Evolutionary conservation across 1,140 invertebrate species (phyloP).

Genomic region (Rhopalosiphum maidis): DNA sequence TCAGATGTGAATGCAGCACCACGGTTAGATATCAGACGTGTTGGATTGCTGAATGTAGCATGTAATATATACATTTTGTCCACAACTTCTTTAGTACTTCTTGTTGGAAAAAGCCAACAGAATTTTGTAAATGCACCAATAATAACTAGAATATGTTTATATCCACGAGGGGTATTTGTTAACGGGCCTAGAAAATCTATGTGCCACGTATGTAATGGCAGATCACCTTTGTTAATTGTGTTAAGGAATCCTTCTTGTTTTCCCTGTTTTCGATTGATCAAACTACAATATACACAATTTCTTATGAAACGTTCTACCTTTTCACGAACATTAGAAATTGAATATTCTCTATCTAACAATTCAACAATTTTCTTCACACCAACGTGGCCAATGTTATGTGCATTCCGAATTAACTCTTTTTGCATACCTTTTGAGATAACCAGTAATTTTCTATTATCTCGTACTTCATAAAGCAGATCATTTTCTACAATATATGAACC

Average conservation of each 20-base stretch:
- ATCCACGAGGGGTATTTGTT: background rate
- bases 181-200: background rate
- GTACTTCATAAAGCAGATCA: background rate
- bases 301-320: background rate
- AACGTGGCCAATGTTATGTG: background rate
- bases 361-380: background rate
- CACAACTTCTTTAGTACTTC: background rate
- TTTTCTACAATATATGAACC: background rate
- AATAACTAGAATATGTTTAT: background rate
- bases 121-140: constrained; percentile 36
- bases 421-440: background rate
- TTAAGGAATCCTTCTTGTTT: background rate
- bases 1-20: background rate
- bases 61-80: background rate
- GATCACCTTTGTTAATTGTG: background rate
- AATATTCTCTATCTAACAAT: constrained; percentile 11
- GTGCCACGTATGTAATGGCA: background rate
- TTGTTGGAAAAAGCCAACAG: background rate
- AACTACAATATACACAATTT: constrained; percentile 12
- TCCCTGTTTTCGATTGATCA: background rate
- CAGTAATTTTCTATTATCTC: background rate
- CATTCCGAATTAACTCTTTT: background rate
- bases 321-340: background rate
- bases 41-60: constrained; percentile 27
- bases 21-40: background rate